A percentile compares a stretch with the other conserved stretches of the same genome.
Evolutionary conservation across 2,113 vertebrate species (phyloP).

Genomic region (Megaptera novaeangliae): DNA sequence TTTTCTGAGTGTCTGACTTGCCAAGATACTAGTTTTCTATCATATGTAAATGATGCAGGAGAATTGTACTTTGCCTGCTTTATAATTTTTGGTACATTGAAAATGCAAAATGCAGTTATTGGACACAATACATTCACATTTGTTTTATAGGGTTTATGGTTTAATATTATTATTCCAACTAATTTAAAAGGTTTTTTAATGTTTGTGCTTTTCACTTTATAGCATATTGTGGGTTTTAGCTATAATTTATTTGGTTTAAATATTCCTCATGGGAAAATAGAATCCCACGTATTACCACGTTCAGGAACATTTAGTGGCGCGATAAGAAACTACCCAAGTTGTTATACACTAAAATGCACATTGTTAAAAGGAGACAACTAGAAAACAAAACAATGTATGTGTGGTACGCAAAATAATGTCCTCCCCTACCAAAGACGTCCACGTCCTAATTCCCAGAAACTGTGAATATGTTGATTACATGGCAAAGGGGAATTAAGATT

Average conservation of each 20-base stretch:
- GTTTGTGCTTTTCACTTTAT: not conserved
- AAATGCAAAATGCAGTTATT: not conserved
- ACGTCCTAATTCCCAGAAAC: not conserved
- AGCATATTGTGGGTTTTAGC: not conserved
- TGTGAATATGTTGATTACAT: not conserved
- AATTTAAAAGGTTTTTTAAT: conserved; percentile 15
- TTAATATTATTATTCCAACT: conserved; percentile 4
- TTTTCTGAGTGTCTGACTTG: not conserved
- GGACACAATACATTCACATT: not conserved
- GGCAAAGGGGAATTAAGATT: not conserved
- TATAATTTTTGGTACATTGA: not conserved
- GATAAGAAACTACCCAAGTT: not conserved
- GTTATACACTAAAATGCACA: not conserved
- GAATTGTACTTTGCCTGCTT: not conserved
- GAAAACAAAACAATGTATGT: not conserved
- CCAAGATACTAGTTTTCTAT: not conserved
- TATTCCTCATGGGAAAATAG: not conserved
- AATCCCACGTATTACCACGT: not conserved
- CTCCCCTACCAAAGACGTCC: not conserved
- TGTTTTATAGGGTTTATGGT: not conserved
- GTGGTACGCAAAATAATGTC: not conserved
- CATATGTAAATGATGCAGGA: not conserved
- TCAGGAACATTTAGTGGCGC: not conserved
- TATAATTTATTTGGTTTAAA: conserved; percentile 1
- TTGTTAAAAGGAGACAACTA: not conserved